Evolutionary conservation across 2,113 vertebrate species (phyloP).

Genomic region (Illadopsis cleaveri): DNA sequence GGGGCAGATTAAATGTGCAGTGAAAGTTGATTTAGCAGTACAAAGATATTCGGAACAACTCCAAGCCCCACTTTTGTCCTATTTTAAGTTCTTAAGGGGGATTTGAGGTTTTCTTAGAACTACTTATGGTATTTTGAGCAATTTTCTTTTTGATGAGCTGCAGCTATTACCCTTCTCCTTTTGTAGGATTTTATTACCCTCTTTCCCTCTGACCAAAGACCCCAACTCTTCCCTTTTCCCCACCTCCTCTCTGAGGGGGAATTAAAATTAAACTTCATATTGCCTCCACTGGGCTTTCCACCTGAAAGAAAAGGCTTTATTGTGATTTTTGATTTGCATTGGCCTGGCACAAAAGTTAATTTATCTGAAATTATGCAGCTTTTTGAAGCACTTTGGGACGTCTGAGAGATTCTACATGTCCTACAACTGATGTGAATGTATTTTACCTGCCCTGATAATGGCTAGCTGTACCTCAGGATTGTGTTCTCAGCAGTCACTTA

Average conservation of each 20-base stretch:
- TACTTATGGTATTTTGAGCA: neutral
- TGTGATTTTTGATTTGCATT: neutral
- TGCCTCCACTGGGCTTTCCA: neutral
- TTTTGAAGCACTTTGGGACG: neutral
- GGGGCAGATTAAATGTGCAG: neutral
- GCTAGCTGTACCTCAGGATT: neutral
- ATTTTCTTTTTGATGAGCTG: neutral
- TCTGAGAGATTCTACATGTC: neutral
- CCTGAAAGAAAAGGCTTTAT: neutral
- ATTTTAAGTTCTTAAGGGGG: neutral
- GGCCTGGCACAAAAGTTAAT: neutral
- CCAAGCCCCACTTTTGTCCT: neutral
- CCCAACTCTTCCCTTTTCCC: neutral
- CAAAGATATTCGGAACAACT: neutral
- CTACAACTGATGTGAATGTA: neutral
- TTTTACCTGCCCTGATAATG: neutral
- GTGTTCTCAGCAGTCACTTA: neutral
- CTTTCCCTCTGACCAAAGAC: neutral
- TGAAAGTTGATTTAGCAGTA: neutral
- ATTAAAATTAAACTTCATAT: neutral
- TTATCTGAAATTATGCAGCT: neutral
- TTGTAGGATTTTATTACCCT: neutral
- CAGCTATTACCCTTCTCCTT: neutral
- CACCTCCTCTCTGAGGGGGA: neutral
- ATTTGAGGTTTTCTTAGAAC: conserved; percentile 34